Conservation (phyloP, 2,113 vertebrate genomes). For the Macquaria ambigua region DNA sequence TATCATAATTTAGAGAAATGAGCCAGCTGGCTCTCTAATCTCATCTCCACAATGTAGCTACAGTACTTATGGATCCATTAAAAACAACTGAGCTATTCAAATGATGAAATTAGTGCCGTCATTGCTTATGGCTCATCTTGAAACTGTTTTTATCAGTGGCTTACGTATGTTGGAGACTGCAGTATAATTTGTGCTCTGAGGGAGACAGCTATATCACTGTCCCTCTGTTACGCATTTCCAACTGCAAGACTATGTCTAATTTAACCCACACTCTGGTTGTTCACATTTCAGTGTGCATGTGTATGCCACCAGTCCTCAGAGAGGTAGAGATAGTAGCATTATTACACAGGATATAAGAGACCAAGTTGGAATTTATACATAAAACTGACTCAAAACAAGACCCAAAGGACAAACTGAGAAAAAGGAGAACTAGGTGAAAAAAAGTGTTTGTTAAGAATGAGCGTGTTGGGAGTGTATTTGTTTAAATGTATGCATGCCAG, state of each 20-base stretch:
- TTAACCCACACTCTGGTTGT: background rate
- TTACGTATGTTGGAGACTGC: constrained; percentile 8
- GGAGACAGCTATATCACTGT: constrained; percentile 3
- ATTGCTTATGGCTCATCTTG: constrained; percentile 3
- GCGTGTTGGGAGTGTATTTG: constrained; percentile 2
- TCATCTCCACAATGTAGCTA: constrained; percentile 13
- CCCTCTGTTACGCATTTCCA: background rate
- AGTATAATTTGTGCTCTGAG: constrained; percentile 30
- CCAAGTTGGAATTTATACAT: background rate
- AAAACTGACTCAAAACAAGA: background rate
- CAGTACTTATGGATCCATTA: constrained; percentile 21
- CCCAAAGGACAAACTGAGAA: background rate
- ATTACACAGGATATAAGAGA: constrained; percentile 19
- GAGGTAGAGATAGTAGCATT: background rate
- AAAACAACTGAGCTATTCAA: constrained; percentile 33
- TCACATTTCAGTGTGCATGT: background rate
- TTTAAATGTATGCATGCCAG: constrained; percentile 19
- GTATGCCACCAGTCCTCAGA: background rate
- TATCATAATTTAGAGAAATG: constrained; percentile 12
- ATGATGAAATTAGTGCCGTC: constrained; percentile 1
- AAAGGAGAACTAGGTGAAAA: background rate
- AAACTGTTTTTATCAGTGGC: constrained; percentile 13
- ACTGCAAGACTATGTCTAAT: background rate
- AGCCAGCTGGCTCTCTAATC: constrained; percentile 14
- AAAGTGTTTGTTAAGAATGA: background rate